Evolutionary conservation across 92 coral and sea anemone genomes (phyloP).

Genomic region (Desmophyllum pertusum): DNA sequence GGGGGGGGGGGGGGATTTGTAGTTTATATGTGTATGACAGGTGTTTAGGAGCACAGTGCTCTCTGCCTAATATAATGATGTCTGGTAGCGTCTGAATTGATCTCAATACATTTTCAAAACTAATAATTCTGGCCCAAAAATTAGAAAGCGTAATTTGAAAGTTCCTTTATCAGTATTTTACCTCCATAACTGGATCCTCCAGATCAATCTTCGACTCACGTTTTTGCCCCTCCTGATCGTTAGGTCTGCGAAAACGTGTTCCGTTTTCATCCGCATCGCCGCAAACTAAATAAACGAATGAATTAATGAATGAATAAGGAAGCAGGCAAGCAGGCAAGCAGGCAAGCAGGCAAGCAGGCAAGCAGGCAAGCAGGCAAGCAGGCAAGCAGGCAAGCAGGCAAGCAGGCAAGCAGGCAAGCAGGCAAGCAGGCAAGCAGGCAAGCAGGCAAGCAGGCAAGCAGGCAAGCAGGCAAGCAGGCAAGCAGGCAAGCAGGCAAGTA

Average conservation of each 20-base stretch:
- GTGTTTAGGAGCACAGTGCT: too few species aligned
- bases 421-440: too few species aligned
- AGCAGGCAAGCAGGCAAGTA: too few species aligned
- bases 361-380: neutral
- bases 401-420: too few species aligned
- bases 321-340: neutral
- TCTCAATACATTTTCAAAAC: neutral
- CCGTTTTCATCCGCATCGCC: neutral
- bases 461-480: too few species aligned
- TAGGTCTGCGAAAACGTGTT: neutral
- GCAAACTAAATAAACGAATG: neutral
- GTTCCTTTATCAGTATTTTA: neutral
- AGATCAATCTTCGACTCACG: neutral
- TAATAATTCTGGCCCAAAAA: neutral
- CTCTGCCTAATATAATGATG: too few species aligned
- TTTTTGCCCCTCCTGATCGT: neutral
- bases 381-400: too few species aligned
- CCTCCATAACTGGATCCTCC: neutral
- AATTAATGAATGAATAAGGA: too few species aligned
- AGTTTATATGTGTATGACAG: too few species aligned
- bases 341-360: too few species aligned
- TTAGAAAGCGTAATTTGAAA: neutral
- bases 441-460: too few species aligned
- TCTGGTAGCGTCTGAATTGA: neutral
- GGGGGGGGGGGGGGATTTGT: neutral